Evolutionary conservation across 2,113 vertebrate genomes (phyloP).

Genomic region (Neopipo cinnamomea): DNA sequence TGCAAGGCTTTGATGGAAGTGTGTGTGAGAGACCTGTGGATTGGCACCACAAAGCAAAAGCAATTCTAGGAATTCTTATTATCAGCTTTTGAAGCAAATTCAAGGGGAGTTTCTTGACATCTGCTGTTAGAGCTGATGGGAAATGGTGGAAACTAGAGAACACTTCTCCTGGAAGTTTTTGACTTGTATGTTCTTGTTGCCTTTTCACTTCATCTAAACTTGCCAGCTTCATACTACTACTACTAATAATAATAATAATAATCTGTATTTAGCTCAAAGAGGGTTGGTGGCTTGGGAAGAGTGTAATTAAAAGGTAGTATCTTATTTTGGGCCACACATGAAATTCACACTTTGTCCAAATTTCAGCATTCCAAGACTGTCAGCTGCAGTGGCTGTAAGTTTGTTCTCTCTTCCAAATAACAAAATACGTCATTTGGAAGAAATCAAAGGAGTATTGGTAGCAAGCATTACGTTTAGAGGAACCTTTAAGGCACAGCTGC

Average conservation of each 20-base stretch:
- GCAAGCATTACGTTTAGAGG: not conserved
- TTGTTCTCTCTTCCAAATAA: not conserved
- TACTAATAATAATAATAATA: not conserved
- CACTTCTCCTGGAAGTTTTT: not conserved
- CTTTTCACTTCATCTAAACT: not conserved
- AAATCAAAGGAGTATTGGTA: not conserved
- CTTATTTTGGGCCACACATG: not conserved
- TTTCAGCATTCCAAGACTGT: not conserved
- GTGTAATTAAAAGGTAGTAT: not conserved
- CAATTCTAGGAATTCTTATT: not conserved
- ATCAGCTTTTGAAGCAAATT: not conserved
- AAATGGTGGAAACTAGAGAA: not conserved
- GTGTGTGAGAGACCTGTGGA: not conserved
- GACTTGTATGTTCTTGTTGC: not conserved
- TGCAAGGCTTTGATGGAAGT: not conserved
- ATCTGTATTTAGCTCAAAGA: not conserved
- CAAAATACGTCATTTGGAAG: not conserved
- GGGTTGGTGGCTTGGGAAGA: not conserved
- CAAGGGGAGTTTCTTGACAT: not conserved
- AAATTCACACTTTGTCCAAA: not conserved
- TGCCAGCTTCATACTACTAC: not conserved
- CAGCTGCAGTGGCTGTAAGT: not conserved
- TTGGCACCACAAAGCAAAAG: fast-evolving
- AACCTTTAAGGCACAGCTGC: not conserved
- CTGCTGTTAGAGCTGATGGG: not conserved